Base-by-base conservation (phyloP, 2,888 invertebrate species). In the Pinctada fucata region DNA sequence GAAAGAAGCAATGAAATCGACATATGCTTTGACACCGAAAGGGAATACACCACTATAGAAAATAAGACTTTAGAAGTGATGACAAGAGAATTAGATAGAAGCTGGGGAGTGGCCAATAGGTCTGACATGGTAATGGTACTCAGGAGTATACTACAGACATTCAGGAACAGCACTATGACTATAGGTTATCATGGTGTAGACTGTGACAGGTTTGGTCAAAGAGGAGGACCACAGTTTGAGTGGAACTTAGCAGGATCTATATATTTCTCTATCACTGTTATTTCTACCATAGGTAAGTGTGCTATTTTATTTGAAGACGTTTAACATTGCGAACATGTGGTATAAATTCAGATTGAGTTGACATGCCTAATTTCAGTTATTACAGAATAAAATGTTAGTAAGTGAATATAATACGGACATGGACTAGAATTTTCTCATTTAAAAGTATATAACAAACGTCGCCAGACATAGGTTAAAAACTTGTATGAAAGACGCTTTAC, bases 211-310 rank as follows among this genome's bases (percentile, higher is more conserved):
- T 90, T 89, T 79, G 92, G 91, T 0, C 76, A 85, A 63, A 64
- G 81, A 2, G 89, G 88, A 67, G 91, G 91, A 3, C 90, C 91
- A 0, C 82, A 80, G 10, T 90, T 90, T 76, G 84, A 86, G 50
- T 92, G 92, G 92, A 90, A 88, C n/a, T 91, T 89, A 85, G 85
- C 91, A 3, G 91, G 91, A 0, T 88, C 91, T 2, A 84, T 92
- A 3, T 87, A 92, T 81, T 92, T 92, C 84, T 90, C 91, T 5
- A 91, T 92, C 48, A 92, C 92, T 3, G 90, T 92, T 13, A 88
- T 92, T 49, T 91, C 92, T n/a, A 92, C 92, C 2, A 92, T 92
- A 58, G 92, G 92, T 92, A 80, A 83, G 90, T 84, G 10, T 65
- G 13, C n/a, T n/a, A n/a, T n/a, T n/a, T n/a, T n/a, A n/a, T n/a